phyloP scores from a whole-genome alignment of 2,888 invertebrate genomes.

The Tetramorium bicarinatum region DNA sequence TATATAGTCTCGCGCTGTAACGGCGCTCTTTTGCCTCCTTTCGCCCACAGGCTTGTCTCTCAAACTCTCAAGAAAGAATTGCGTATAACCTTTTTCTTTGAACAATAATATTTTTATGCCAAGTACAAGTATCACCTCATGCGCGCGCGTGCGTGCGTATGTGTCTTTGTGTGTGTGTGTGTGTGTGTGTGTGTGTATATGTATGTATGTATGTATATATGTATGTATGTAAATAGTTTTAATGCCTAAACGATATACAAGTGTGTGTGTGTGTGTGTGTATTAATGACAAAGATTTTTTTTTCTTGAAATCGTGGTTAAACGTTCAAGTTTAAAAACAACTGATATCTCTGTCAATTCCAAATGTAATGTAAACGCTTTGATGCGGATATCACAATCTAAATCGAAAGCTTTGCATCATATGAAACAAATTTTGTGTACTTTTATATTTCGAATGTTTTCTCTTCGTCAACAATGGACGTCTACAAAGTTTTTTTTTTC shows the following conservation, averaged over 20 bases:
- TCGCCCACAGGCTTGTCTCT: not conserved
- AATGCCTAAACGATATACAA: too few species aligned
- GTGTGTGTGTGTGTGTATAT: too few species aligned
- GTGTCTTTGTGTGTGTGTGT: not conserved
- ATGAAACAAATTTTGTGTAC: not conserved
- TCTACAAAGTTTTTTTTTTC: not conserved
- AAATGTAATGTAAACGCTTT: not conserved
- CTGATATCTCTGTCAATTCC: not conserved
- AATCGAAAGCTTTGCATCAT: not conserved
- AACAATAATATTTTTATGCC: not conserved
- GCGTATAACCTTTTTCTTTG: not conserved
- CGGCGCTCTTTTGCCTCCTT: not conserved
- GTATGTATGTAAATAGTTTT: not conserved
- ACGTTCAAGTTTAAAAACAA: not conserved
- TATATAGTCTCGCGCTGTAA: not conserved
- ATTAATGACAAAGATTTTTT: not conserved
- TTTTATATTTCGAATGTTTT: not conserved
- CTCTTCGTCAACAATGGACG: not conserved
- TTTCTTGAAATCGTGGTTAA: not conserved
- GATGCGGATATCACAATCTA: not conserved
- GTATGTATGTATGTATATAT: not conserved
- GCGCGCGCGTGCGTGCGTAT: too few species aligned
- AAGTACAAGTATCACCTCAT: not conserved
- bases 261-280: not conserved
- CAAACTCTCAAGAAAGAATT: not conserved